Evolutionary conservation across 1,140 invertebrate species (phyloP).

Genomic region (Micrasema minimum): DNA sequence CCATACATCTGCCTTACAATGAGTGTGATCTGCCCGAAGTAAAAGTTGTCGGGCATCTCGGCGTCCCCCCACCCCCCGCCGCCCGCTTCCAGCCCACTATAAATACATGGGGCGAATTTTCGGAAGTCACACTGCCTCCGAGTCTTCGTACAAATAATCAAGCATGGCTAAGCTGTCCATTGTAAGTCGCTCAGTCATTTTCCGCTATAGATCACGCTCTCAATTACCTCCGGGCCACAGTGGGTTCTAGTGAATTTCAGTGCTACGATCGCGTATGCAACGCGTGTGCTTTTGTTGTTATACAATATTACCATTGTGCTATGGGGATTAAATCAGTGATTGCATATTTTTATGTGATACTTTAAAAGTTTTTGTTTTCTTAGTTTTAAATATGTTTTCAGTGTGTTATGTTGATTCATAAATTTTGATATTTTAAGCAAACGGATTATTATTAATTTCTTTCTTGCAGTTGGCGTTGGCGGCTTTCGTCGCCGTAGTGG

Average conservation of each 20-base stretch:
- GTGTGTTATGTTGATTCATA: slow-evolving; percentile 1
- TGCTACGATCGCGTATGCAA: not conserved
- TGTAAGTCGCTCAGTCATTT: slow-evolving; percentile 44
- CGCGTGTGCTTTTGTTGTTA: slow-evolving; percentile 11
- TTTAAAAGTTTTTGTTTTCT: not conserved
- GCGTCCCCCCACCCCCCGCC: slow-evolving; percentile 25
- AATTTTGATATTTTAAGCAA: slow-evolving; percentile 6
- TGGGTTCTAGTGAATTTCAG: slow-evolving; percentile 22
- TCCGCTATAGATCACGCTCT: slow-evolving; percentile 10
- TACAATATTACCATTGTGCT: not conserved
- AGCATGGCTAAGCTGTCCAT: slow-evolving; percentile 49
- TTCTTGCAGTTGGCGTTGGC: slow-evolving; percentile 60
- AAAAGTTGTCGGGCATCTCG: slow-evolving; percentile 49
- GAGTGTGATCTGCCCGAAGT: slow-evolving; percentile 44
- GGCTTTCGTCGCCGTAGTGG: slow-evolving; percentile 63
- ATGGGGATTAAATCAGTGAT: slow-evolving; percentile 5
- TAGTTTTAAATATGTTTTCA: not conserved
- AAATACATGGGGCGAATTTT: slow-evolving; percentile 51
- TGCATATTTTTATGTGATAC: slow-evolving; percentile 13
- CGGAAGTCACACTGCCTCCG: slow-evolving; percentile 48
- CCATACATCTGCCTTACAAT: slow-evolving; percentile 18
- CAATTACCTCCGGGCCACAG: slow-evolving; percentile 21
- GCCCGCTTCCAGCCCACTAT: slow-evolving; percentile 41
- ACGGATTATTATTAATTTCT: slow-evolving; percentile 3
- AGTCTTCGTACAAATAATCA: slow-evolving; percentile 48